Conservation (phyloP, 2,797 vertebrate species). For the Poeciliopsis paucimaculata region DNA sequence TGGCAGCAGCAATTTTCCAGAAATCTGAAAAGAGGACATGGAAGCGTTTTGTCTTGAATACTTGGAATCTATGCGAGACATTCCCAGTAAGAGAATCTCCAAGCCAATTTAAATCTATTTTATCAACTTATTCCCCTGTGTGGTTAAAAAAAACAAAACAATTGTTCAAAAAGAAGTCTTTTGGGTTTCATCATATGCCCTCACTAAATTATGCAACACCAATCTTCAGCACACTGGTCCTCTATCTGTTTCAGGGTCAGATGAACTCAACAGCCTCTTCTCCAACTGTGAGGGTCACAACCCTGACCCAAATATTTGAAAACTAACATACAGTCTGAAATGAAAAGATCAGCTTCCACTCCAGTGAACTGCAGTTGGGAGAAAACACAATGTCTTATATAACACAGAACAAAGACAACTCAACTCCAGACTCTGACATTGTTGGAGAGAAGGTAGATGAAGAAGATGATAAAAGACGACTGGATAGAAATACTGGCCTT, state of each 20-base stretch:
- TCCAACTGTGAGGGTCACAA: conserved; percentile 41
- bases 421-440: background rate
- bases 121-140: background rate
- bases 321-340: conserved; percentile 45
- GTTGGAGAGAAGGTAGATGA: background rate
- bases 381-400: conserved; percentile 20
- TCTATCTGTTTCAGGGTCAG: conserved; percentile 32
- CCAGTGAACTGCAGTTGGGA: conserved; percentile 7
- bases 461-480: background rate
- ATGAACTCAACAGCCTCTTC: conserved; percentile 14
- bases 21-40: background rate
- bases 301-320: conserved; percentile 40
- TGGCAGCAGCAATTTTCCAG: background rate
- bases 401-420: conserved; percentile 5
- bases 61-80: background rate
- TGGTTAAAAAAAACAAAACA: background rate
- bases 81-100: background rate
- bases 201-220: background rate
- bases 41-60: background rate
- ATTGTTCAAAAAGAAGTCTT: background rate
- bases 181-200: background rate
- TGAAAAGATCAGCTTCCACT: conserved; percentile 24
- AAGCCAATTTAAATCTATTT: background rate
- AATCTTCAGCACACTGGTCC: conserved; percentile 36
- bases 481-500: background rate